phyloP scores from a whole-genome alignment of 2,888 invertebrate genomes.

The Oscheius sp. region DNA sequence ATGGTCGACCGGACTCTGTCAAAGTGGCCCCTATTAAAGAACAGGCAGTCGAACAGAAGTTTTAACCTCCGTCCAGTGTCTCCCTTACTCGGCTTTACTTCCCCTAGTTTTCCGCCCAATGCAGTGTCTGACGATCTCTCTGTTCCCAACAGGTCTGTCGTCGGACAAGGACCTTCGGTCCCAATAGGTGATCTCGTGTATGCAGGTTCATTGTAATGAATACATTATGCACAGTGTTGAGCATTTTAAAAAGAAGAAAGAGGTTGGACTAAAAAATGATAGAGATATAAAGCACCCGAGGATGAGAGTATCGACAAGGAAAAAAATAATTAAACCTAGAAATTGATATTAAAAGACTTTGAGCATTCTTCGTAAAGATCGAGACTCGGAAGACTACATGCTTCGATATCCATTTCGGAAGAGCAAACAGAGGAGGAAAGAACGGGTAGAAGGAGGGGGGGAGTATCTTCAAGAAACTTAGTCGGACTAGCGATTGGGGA shows the following conservation, averaged over 20 bases:
- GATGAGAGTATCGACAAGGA: neutral
- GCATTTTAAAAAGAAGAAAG: neutral
- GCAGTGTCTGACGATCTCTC: neutral
- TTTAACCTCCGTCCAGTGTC: slow-evolving; percentile 2
- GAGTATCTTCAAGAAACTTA: neutral
- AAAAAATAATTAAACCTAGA: neutral
- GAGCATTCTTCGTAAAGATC: neutral
- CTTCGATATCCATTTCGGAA: neutral
- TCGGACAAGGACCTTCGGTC: slow-evolving; percentile 8
- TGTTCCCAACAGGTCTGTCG: neutral
- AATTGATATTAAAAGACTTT: neutral
- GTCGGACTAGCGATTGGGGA: neutral
- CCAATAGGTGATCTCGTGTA: slow-evolving; percentile 1
- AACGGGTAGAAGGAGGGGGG: neutral
- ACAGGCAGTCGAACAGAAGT: neutral
- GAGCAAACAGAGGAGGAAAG: neutral
- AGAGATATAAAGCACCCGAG: neutral
- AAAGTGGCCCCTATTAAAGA: slow-evolving; percentile 10
- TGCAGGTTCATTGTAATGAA: slow-evolving; percentile 5
- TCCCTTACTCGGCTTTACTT: neutral
- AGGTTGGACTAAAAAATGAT: neutral
- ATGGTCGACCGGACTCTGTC: slow-evolving; percentile 20
- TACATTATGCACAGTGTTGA: slow-evolving; percentile 1
- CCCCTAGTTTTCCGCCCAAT: neutral
- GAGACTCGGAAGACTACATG: neutral